Evolutionary conservation across 2,113 vertebrate genomes (phyloP).

Genomic region (Fulica atra): DNA sequence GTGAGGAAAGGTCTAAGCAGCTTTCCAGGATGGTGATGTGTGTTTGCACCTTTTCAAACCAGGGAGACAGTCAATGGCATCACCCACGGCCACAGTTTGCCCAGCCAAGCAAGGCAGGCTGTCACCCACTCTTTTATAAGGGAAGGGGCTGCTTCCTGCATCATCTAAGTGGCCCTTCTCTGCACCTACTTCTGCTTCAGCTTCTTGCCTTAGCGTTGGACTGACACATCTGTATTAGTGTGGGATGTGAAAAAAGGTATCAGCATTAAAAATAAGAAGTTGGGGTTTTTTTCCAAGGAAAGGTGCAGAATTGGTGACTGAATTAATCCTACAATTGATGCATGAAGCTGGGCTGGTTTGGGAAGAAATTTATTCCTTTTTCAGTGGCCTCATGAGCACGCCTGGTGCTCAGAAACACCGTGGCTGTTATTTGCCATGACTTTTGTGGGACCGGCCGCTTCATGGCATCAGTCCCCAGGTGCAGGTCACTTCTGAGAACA

Average conservation of each 20-base stretch:
- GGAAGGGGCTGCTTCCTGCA: background rate
- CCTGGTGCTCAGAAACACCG: background rate
- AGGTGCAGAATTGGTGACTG: background rate
- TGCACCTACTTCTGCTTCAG: background rate
- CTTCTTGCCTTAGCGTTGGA: background rate
- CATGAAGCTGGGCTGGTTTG: background rate
- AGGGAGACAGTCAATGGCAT: background rate
- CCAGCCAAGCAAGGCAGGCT: background rate
- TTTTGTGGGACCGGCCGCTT: background rate
- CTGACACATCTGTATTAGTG: background rate
- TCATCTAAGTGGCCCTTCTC: background rate
- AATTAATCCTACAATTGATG: background rate
- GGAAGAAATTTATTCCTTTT: background rate
- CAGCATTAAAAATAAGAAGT: background rate
- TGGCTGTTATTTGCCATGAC: background rate
- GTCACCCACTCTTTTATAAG: background rate
- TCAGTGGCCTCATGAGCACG: background rate
- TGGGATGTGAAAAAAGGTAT: rapidly evolving
- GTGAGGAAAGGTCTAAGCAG: background rate
- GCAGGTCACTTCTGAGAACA: background rate
- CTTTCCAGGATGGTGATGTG: background rate
- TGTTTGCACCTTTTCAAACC: background rate
- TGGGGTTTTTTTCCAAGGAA: background rate
- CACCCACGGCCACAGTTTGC: background rate
- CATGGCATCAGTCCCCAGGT: background rate